Base-by-base conservation (phyloP, 1,140 invertebrate species). In the Oncopeltus fasciatus region DNA sequence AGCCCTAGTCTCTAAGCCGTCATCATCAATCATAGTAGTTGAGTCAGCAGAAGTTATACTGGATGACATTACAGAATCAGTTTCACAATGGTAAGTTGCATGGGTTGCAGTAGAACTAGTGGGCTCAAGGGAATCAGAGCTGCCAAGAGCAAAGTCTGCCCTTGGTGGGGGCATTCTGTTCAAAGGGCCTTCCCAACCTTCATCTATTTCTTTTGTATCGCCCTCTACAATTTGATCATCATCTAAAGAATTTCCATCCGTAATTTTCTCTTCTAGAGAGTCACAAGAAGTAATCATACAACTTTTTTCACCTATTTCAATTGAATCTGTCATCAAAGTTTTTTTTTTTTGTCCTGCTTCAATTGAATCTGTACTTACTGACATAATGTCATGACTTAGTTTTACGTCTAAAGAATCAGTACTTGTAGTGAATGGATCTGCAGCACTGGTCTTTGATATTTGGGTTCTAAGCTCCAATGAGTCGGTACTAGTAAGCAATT, bases 51-150 rank as follows among this genome's bases (percentile, higher is more conserved):
- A 88, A 28, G 86, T 87, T 44, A 88, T 80, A 72, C 86, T 88
- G 18, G 85, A 85, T 3, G 86, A 88, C 82, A 87, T 87, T 20
- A 86, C 79, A 0, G 87, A 88, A 68, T 89, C 86, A 0, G 83
- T 85, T 72, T 88, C 86, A 68, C 85, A 86, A 67, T 87, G 86
- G 69, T 86, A 88, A n/a, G 86, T 88, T 18, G 87, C 87, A 69
- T 86, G 81, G 0, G 86, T 88, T 0, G 84, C 86, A 16, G 85
- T 84, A 1, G 86, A 88, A 68, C 84, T 87, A 0, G 83, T 83
- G 11, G 81, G 81, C 65, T 84, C 83, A 20, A 84, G 66, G 59
- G 82, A 84, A 64, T 83, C 83, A 2, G 80, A 83, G 67, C 83
- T 85, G n/a, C 81, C 82, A 20, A 81, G 69, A 77, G 84, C 80